Conservation (phyloP, 2,113 vertebrate genomes). For the Amblyornis subalaris region DNA sequence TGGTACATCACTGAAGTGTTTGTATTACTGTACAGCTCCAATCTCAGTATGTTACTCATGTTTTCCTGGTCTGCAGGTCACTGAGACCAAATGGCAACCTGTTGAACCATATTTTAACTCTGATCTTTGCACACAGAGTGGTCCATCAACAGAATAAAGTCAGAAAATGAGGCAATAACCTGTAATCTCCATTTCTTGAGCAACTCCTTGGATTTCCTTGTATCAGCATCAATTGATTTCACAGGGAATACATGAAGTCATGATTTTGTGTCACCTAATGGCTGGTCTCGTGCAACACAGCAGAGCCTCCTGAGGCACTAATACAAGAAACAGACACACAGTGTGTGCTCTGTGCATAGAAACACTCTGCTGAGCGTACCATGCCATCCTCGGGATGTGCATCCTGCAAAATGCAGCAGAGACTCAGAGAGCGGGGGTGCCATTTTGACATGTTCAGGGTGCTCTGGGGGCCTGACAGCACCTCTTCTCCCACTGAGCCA, state of each 20-base stretch:
- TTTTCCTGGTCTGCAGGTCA: neutral
- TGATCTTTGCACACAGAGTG: neutral
- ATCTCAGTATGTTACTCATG: neutral
- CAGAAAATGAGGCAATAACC: neutral
- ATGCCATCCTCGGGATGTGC: neutral
- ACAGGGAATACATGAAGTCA: neutral
- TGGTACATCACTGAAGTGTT: neutral
- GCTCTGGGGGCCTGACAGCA: neutral
- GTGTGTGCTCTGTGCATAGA: neutral
- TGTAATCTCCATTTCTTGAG: neutral
- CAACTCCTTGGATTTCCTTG: neutral
- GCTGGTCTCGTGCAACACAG: neutral
- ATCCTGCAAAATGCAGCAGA: neutral
- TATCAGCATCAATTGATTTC: neutral
- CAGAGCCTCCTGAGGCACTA: neutral
- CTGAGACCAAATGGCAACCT: neutral
- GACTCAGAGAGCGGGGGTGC: rapidly evolving
- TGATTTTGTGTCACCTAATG: neutral
- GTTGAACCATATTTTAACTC: neutral
- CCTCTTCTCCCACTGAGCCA: neutral
- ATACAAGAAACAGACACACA: neutral
- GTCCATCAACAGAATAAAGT: neutral
- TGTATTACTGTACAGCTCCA: neutral
- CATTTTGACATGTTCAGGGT: neutral
- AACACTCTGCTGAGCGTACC: rapidly evolving